Base-by-base conservation (phyloP, 2,113 vertebrate genomes). In the Heterotis niloticus region DNA sequence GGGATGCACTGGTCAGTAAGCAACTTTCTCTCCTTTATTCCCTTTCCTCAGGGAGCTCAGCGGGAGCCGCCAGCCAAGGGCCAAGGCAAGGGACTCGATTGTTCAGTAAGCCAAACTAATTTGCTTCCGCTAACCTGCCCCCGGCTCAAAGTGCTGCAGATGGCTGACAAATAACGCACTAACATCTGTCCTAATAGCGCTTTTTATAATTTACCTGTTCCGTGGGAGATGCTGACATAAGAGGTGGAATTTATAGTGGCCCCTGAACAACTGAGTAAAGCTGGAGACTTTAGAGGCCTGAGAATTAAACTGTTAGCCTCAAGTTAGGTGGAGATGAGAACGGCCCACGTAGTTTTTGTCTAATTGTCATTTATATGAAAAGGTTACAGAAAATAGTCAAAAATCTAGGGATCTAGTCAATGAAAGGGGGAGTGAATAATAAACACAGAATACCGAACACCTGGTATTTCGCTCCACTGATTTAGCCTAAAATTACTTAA, bases 21-120 rank as follows among this genome's bases (percentile, higher is more conserved):
- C 24, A 62, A 12, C 4, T 51, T 68, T 29, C 57, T 83, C 80
- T 70, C 70, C 70, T 44, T 12, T 70, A 62, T 16, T 77, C 17
- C 17, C 18, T 80, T 90, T 83, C 81, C 91, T 75, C 93, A 97
- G 95, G 93, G 83, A 92, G 89, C 44, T 89, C 85, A 85, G 88
- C 88, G 72, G 93, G 92, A 86, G 93, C 89, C 88, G 90, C 91
- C 81, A 92, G 91, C 88, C 92, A 86, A 88, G 95, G 94, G 90
- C 94, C 94, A 92, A 90, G 93, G 93, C 93, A 94, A 94, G 94
- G 94, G 88, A 91, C 93, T 88, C 94, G 96, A 86, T 91, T 94
- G 83, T 94, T 95, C 93, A 94, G 95, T 97, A 95, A 96, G 95
- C 89, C 87, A 78, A 81, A 88, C 87, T 86, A 90, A 89, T 85